Evolutionary conservation across 53 echinoderm and acorn worm species (phyloP).

Genomic region (Henricia sp.): DNA sequence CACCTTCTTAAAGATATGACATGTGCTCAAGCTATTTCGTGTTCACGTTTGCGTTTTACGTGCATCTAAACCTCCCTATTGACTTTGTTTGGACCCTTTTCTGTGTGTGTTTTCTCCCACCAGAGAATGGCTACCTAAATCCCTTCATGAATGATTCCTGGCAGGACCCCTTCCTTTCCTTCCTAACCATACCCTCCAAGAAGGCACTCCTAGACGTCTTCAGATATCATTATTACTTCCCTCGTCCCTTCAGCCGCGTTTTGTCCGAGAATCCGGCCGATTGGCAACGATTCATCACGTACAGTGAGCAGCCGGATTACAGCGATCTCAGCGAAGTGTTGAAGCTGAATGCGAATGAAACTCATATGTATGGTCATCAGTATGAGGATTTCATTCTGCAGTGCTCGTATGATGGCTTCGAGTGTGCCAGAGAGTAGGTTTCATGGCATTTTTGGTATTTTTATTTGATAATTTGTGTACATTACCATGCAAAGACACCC

Average conservation of each 20-base stretch:
- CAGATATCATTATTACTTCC: background rate
- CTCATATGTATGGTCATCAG: slow-evolving; percentile 53
- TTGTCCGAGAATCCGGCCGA: slow-evolving; percentile 57
- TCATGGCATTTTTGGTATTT: too few species aligned
- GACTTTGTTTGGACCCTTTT: too few species aligned
- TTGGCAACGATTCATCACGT: slow-evolving; percentile 60
- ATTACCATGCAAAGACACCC: too few species aligned
- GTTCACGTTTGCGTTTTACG: too few species aligned
- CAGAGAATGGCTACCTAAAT: background rate
- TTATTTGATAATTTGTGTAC: too few species aligned
- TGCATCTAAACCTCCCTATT: too few species aligned
- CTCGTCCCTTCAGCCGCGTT: slow-evolving; percentile 36
- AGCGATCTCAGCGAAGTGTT: slow-evolving; percentile 56
- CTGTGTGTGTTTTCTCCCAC: too few species aligned
- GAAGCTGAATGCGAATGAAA: slow-evolving; percentile 17
- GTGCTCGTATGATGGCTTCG: slow-evolving; percentile 49
- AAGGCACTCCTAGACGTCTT: background rate
- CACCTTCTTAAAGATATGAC: too few species aligned
- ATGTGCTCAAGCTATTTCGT: too few species aligned
- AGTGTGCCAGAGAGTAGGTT: background rate
- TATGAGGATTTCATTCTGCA: slow-evolving; percentile 49
- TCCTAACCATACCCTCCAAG: background rate
- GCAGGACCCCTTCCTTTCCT: slow-evolving; percentile 8
- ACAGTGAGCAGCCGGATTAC: slow-evolving; percentile 57
- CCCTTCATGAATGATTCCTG: slow-evolving; percentile 5